Evolutionary conservation across 2,797 vertebrate species (phyloP).

Genomic region (Bradypus variegatus): DNA sequence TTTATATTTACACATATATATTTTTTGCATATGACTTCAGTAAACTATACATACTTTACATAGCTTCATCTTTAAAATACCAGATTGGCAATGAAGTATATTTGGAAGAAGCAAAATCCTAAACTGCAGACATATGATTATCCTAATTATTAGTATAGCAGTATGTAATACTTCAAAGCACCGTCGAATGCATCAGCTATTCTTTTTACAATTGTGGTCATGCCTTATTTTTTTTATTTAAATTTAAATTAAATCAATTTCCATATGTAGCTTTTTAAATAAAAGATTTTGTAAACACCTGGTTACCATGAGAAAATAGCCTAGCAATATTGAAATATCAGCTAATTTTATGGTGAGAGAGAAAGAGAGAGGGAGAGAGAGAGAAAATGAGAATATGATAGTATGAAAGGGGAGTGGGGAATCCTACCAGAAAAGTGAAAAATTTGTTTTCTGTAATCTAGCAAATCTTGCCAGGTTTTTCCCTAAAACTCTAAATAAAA

Average conservation of each 20-base stretch:
- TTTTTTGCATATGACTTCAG: neutral
- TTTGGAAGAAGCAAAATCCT: slow-evolving; percentile 11
- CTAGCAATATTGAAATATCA: neutral
- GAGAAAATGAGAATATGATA: neutral
- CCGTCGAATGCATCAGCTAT: neutral
- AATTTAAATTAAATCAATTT: slow-evolving; percentile 9
- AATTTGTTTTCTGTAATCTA: slow-evolving; percentile 21
- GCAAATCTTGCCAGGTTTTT: neutral
- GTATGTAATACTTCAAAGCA: slow-evolving; percentile 24
- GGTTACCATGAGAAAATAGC: slow-evolving; percentile 5
- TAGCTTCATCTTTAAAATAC: slow-evolving; percentile 24
- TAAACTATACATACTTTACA: slow-evolving; percentile 48
- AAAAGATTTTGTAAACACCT: neutral
- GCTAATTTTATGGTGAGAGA: neutral
- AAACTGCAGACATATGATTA: neutral
- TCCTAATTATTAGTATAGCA: neutral
- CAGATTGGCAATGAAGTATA: neutral
- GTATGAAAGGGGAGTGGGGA: neutral
- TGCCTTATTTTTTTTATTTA: neutral
- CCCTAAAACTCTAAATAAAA: neutral
- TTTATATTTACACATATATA: neutral
- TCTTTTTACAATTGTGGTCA: neutral
- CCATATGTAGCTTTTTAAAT: neutral
- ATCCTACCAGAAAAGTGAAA: neutral
- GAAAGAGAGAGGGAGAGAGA: neutral